Conservation (phyloP, 1,140 invertebrate species). For the Drosophila cardini region DNA sequence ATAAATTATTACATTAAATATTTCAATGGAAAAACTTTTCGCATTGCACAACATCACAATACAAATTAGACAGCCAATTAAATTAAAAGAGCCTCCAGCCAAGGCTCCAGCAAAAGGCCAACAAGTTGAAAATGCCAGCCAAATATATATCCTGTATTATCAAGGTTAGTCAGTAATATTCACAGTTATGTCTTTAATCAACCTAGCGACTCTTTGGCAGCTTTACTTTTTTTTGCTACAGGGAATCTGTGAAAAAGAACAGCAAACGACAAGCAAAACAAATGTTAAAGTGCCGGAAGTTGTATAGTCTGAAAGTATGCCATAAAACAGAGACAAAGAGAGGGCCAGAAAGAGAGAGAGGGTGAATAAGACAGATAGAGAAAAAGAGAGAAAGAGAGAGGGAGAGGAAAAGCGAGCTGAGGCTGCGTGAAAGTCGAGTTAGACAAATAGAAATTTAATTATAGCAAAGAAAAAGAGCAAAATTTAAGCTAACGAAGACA, state of each 20-base stretch:
- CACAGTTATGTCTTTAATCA: neutral
- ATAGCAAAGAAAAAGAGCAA: slow-evolving; percentile 35
- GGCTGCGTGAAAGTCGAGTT: slow-evolving; percentile 21
- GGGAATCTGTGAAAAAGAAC: slow-evolving; percentile 14
- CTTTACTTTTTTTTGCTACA: neutral
- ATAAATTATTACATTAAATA: slow-evolving; percentile 46
- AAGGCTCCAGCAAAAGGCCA: slow-evolving; percentile 28
- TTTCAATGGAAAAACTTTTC: slow-evolving; percentile 43
- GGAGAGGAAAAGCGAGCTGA: neutral
- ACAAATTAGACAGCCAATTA: slow-evolving; percentile 69
- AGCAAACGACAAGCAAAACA: slow-evolving; percentile 9
- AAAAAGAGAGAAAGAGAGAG: too few species aligned
- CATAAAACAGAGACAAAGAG: neutral
- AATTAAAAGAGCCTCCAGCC: slow-evolving; percentile 58
- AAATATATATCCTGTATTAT: slow-evolving; percentile 15
- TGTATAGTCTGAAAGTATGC: slow-evolving; percentile 7
- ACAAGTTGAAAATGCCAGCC: slow-evolving; percentile 1
- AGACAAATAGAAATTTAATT: slow-evolving; percentile 64
- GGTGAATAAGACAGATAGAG: too few species aligned
- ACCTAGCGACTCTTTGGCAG: neutral
- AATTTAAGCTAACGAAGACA: neutral
- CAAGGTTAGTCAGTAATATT: neutral
- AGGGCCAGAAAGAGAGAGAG: too few species aligned
- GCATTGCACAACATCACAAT: slow-evolving; percentile 40
- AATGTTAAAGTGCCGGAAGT: slow-evolving; percentile 5